These are phyloP conservation scores for Heliconius himera DNA, from an alignment of 1,140 invertebrate genomes.

Conservation along the genomic window DNA sequence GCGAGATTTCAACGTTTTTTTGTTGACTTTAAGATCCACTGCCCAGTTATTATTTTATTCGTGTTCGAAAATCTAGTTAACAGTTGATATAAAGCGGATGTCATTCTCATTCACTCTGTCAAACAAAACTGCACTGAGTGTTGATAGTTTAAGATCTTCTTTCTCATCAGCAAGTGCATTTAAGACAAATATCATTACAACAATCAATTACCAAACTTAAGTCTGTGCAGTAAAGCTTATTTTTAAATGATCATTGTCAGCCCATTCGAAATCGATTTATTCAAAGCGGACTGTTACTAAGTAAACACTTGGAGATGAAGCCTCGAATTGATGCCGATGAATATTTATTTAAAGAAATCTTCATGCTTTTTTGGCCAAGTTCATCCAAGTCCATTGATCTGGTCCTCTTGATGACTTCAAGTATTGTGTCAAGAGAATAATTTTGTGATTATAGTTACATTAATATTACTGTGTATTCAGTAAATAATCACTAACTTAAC, in stretches of 20 bases:
- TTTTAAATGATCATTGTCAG: slow-evolving; percentile 40
- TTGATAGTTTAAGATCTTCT: slow-evolving; percentile 36
- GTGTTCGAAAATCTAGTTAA: slow-evolving; percentile 48
- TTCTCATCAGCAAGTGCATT: slow-evolving; percentile 41
- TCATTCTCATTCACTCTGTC: slow-evolving; percentile 41
- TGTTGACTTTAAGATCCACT: slow-evolving; percentile 9
- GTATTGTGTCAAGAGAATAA: slow-evolving; percentile 55
- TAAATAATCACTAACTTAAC: slow-evolving; percentile 29
- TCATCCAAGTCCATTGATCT: slow-evolving; percentile 69
- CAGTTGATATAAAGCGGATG: slow-evolving; percentile 52
- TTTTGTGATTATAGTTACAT: slow-evolving; percentile 45
- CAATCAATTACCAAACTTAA: slow-evolving; percentile 31
- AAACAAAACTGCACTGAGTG: slow-evolving; percentile 45
- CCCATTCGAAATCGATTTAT: slow-evolving; percentile 76
- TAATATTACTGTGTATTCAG: slow-evolving; percentile 41
- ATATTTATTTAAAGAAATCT: slow-evolving; percentile 77
- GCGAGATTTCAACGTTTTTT: not conserved
- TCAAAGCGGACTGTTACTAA: slow-evolving; percentile 78
- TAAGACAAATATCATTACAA: slow-evolving; percentile 28
- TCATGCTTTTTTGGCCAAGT: slow-evolving; percentile 75
- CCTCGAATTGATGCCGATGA: slow-evolving; percentile 70
- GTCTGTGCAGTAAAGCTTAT: slow-evolving; percentile 40
- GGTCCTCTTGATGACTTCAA: slow-evolving; percentile 58
- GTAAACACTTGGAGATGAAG: slow-evolving; percentile 75
- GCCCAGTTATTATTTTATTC: slow-evolving; percentile 45